Evolutionary conservation across 2,113 vertebrate species (phyloP), one percentile per base, ranked within the genome.

Genomic region (Upupa epops): DNA sequence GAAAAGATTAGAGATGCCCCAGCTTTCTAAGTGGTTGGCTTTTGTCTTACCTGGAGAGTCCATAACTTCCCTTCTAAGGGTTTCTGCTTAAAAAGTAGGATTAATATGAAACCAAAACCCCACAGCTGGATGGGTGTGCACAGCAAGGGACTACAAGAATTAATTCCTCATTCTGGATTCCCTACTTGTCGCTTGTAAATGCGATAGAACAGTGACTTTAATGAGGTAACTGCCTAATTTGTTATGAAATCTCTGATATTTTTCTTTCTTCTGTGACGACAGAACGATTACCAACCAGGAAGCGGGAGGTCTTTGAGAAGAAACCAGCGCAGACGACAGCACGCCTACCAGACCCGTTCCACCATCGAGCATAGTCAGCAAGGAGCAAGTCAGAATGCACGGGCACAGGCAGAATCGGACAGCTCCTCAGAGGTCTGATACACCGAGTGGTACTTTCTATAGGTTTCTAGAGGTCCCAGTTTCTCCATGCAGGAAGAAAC

Each of bases 291-390:
- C 13, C 97, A 97, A 11, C 93, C 94, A 19, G 96, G 97, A 2
- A 96, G 97, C 3, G 97, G 98, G 4, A 97, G 99, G 31, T 97
- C 98, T 14, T 95, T 99, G 87, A 97, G 99, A 36, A 97, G 98
- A 32, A 97, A 98, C 61, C 98, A 98, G 60, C 97, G 98, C 59
- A 98, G 97, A 45, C 98, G 98, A 64, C 97, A 98, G 93, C 99
- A 99, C 29, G 93, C 98, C 28, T 99, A 99, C 86, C 98, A 99
- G 87, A 99, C 99, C 0, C 98, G 99, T 63, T 99, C 99, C 9
- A 98, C 98, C 46, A 98, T 98, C 13, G 98, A 98, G 19, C 98
- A 98, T 76, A 98, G 86, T 49, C 97, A 97, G 2, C 97, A 97
- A 51, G 96, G 94, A 88, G 95, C 92, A 11, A 89, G 89, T 13